These are phyloP conservation scores for Temnothorax unifasciatus DNA, from an alignment of 2,888 invertebrate genomes.

Conservation along the genomic window DNA sequence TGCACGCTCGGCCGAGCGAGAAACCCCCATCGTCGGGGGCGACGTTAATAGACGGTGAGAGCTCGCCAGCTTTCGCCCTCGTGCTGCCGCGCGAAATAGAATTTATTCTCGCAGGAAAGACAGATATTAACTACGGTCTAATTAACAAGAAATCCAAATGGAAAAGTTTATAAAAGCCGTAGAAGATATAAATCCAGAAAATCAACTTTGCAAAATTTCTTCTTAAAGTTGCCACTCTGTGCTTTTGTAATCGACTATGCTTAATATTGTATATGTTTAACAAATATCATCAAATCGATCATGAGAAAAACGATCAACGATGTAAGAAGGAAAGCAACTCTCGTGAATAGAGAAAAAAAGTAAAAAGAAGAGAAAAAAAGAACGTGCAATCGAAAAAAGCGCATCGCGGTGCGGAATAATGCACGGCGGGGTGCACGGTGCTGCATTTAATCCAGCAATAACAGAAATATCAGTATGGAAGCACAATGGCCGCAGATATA, in stretches of 20 bases:
- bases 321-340: neutral
- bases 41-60: conserved; percentile 68
- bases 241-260: neutral
- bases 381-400: conserved; percentile 38
- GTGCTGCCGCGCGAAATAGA: neutral
- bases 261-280: neutral
- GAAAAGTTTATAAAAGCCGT: neutral
- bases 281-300: conserved; percentile 27
- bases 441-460: conserved; percentile 81
- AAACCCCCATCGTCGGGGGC: conserved; percentile 65
- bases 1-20: conserved; percentile 72
- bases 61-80: conserved; percentile 29
- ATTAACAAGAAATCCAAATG: neutral
- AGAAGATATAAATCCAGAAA: neutral
- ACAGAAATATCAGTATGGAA: conserved; percentile 81
- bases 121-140: neutral
- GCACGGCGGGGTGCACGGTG: conserved; percentile 75
- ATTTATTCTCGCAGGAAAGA: conserved; percentile 9
- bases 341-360: neutral
- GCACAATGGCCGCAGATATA: conserved; percentile 79
- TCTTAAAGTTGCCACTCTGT: neutral
- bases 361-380: conserved; percentile 13
- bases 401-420: conserved; percentile 72
- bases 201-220: neutral
- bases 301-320: conserved; percentile 8